phyloP scores from a whole-genome alignment of 2,113 vertebrate species.

The Periophthalmodon schlosseri region DNA sequence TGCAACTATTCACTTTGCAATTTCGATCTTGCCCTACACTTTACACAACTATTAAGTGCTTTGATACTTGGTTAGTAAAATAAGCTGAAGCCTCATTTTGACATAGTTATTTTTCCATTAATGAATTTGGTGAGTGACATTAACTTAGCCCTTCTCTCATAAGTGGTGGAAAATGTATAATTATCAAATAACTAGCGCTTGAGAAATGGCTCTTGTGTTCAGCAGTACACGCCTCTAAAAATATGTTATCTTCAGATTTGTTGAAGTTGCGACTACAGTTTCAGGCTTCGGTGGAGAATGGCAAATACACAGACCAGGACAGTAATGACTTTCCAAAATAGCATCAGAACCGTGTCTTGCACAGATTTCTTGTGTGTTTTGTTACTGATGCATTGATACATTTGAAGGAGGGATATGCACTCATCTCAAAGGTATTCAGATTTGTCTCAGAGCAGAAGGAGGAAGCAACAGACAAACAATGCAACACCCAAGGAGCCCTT shows the following conservation, averaged over 20 bases:
- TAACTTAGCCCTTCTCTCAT: neutral
- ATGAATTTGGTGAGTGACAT: neutral
- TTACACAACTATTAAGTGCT: no score
- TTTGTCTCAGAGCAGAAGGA: slow-evolving; percentile 28
- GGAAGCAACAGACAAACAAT: slow-evolving; percentile 12
- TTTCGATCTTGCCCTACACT: no score
- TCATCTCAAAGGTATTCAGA: slow-evolving; percentile 22
- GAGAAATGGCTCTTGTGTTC: neutral
- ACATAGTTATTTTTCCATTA: neutral
- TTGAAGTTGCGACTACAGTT: slow-evolving; percentile 32
- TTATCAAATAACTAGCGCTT: neutral
- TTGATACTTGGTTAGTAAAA: no score
- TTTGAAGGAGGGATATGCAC: slow-evolving; percentile 39
- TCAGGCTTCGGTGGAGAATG: slow-evolving; percentile 48
- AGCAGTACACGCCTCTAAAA: neutral
- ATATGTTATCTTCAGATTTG: neutral
- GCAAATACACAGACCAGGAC: slow-evolving; percentile 61
- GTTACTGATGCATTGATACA: slow-evolving; percentile 59
- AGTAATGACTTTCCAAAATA: slow-evolving; percentile 57
- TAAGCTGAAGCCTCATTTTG: no score
- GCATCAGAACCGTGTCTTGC: slow-evolving; percentile 48
- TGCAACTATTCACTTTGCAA: no score
- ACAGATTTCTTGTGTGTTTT: slow-evolving; percentile 43
- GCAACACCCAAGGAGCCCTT: slow-evolving; percentile 39
- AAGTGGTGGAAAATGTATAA: neutral